Evolutionary conservation across 64 coral and sea anemone genomes (phyloP), one percentile per base, ranked within the genome.

Genomic region (Porites lutea): DNA sequence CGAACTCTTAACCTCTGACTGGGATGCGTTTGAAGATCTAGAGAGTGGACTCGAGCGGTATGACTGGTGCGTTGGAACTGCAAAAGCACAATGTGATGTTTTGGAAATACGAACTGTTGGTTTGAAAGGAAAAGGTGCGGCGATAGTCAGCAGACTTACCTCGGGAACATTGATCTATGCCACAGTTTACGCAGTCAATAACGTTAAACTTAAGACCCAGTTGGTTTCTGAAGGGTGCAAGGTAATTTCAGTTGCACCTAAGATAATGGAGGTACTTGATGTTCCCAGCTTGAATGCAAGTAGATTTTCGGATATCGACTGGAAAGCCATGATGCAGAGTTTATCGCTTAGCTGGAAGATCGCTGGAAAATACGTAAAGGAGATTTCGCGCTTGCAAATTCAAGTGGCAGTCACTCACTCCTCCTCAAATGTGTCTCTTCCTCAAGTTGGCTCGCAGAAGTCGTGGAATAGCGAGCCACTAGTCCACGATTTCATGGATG

Each of bases 1-100:
- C 49, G 95, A 97, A n/a, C 89, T 90, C n/a, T 54, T 97, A 44
- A 76, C 82, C 16, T 88, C 80, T 12, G 61, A 90, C 49, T 97
- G 95, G 95, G 92, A 97, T 79, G 95, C 88, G 55, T 94, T 97
- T 82, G 92, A 94, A 47, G 95, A 97, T 79, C 46, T 20, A 37
- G 95, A 97, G 55, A 97, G 82, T 91, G 80, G 77, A n/a, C 48
- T 87, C 15, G 71, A 58, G n/a, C 12, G 69, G 13, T 94, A 97
- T 63, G 79, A 79, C 20, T 97, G 95, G 95, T 97, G 95, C 58
- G 92, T 94, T 23, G 95, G 95, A 52, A 93, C 87, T n/a, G 20
- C 81, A 55, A 89, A 23, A 55, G 92, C 82, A 52, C 65, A 19
- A 1, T 97, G 95, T 62, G 95, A 94, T 55, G 75, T 94, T 18